Conservation (phyloP, 1,140 invertebrate species). For the Stegodyphus dumicola region DNA sequence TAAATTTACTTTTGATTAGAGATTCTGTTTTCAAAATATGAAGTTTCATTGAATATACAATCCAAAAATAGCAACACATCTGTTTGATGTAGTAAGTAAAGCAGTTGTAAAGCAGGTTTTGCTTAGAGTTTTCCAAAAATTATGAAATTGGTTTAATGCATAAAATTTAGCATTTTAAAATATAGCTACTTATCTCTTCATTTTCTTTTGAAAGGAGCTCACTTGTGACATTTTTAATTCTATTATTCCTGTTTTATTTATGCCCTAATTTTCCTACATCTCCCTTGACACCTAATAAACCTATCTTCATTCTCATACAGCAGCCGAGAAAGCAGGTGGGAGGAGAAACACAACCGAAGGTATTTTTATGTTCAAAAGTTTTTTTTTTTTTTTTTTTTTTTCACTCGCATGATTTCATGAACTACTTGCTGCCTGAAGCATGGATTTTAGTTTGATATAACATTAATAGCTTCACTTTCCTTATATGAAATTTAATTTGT, state of each 20-base stretch:
- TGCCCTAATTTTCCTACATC: neutral
- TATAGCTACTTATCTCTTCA: neutral
- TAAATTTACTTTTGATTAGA: too few relatives aligned
- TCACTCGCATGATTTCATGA: slow-evolving; percentile 22
- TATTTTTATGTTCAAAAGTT: slow-evolving; percentile 46
- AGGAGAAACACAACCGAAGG: slow-evolving; percentile 56
- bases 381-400: slow-evolving; percentile 10
- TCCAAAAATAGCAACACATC: too few relatives aligned
- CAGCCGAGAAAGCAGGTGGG: slow-evolving; percentile 48
- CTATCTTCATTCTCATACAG: slow-evolving; percentile 58
- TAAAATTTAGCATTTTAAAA: too few relatives aligned
- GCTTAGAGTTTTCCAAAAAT: too few relatives aligned
- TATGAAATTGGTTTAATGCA: too few relatives aligned
- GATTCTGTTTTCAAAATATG: too few relatives aligned
- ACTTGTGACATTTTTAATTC: too few relatives aligned
- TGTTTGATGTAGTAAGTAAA: too few relatives aligned
- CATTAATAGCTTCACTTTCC: too few relatives aligned
- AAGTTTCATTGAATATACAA: too few relatives aligned
- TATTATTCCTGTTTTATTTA: neutral
- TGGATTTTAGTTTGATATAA: neutral
- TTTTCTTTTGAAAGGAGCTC: neutral
- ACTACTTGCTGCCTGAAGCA: slow-evolving; percentile 26
- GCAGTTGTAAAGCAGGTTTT: too few relatives aligned
- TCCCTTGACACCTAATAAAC: neutral
- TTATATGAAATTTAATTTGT: neutral